phyloP scores from a whole-genome alignment of 2,888 invertebrate genomes.

The Polyommatus icarus region DNA sequence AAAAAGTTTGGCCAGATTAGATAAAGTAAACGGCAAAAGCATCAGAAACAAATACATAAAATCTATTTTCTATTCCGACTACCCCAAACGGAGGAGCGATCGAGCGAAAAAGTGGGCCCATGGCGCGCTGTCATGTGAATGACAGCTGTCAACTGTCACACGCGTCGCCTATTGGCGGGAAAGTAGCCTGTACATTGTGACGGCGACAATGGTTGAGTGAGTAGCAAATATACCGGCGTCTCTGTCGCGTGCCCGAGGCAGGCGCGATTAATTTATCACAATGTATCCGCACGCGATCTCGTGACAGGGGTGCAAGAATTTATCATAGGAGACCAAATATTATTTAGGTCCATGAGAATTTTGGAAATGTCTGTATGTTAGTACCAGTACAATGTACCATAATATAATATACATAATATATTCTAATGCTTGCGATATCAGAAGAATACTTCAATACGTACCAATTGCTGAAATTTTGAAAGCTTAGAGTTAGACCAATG shows the following conservation, averaged over 20 bases:
- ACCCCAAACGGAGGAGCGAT: slow-evolving; percentile 59
- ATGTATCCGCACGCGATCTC: slow-evolving; percentile 33
- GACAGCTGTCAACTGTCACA: slow-evolving; percentile 52
- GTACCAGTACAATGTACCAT: neutral
- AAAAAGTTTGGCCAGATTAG: slow-evolving; percentile 16
- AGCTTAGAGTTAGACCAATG: neutral
- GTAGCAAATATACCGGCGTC: slow-evolving; percentile 33
- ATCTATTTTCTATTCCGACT: slow-evolving; percentile 43
- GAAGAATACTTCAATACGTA: too few species aligned
- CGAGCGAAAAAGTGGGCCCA: slow-evolving; percentile 70
- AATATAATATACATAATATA: too few species aligned
- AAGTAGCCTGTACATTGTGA: slow-evolving; percentile 38
- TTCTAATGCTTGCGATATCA: too few species aligned
- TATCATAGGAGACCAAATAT: slow-evolving; percentile 29
- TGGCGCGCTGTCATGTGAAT: slow-evolving; percentile 64
- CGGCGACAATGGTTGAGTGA: slow-evolving; percentile 34
- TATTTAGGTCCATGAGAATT: neutral
- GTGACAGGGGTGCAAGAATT: slow-evolving; percentile 40
- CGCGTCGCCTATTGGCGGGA: slow-evolving; percentile 11
- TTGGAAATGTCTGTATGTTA: neutral
- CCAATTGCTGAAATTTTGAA: neutral
- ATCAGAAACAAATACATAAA: slow-evolving; percentile 24
- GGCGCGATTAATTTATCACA: slow-evolving; percentile 39
- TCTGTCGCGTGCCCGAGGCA: slow-evolving; percentile 36
- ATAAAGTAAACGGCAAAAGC: slow-evolving; percentile 21